A percentile compares a stretch with the other conserved stretches of the same genome.
phyloP scores from a whole-genome alignment of 2,113 vertebrate genomes.

The Oreochromis tanganicae region DNA sequence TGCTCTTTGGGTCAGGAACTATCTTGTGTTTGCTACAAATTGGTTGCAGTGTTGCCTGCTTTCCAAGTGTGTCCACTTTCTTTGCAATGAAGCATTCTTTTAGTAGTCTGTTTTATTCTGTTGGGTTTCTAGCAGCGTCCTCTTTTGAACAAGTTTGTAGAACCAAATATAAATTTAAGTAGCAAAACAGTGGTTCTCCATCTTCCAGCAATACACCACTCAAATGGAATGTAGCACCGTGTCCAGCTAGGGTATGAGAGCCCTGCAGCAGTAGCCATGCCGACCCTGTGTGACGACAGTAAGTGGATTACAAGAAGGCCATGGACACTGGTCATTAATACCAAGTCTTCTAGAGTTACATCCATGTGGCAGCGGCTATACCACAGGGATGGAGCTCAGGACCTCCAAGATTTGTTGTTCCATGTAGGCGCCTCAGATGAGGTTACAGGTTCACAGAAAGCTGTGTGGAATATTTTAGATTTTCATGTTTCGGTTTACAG shows the following conservation, averaged over 20 bases:
- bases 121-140: slow-evolving; percentile 8
- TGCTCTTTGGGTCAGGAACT: slow-evolving; percentile 31
- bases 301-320: slow-evolving; percentile 63
- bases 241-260: slow-evolving; percentile 44
- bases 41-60: background rate
- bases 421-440: background rate
- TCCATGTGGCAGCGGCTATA: slow-evolving; percentile 29
- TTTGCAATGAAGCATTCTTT: background rate
- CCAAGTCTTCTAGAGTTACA: slow-evolving; percentile 42
- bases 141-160: slow-evolving; percentile 13
- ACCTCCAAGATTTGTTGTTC: slow-evolving; percentile 12
- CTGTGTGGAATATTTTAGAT: background rate
- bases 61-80: slow-evolving; percentile 16
- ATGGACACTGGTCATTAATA: slow-evolving; percentile 54
- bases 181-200: slow-evolving; percentile 34
- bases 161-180: slow-evolving; percentile 36
- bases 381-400: slow-evolving; percentile 21
- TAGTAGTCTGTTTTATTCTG: background rate
- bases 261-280: slow-evolving; percentile 45
- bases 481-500: background rate
- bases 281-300: slow-evolving; percentile 49
- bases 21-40: slow-evolving; percentile 17
- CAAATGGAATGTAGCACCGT: slow-evolving; percentile 27
- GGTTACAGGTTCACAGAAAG: background rate
- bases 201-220: slow-evolving; percentile 26